Conservation (phyloP, 2,888 invertebrate genomes). For the Sinhomidia bicolor region DNA sequence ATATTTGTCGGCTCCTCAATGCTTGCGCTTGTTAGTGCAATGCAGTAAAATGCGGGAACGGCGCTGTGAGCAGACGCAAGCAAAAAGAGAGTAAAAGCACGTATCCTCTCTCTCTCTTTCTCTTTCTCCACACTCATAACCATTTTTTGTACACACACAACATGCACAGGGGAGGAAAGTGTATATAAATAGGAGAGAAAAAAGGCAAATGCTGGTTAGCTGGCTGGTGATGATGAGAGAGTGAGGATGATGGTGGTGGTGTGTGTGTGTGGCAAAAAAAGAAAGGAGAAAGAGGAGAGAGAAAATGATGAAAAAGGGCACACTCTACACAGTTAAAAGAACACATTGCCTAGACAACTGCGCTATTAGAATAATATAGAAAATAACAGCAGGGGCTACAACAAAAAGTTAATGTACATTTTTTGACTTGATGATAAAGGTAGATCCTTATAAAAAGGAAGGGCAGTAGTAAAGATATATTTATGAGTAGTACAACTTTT, state of each 20-base stretch:
- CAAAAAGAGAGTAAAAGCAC: slow-evolving; percentile 49
- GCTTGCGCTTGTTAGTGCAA: slow-evolving; percentile 78
- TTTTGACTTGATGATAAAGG: too few relatives aligned
- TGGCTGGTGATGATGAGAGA: slow-evolving; percentile 11
- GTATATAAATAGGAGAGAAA: neutral
- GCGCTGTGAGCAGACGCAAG: slow-evolving; percentile 78
- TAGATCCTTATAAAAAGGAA: too few relatives aligned
- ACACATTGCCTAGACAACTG: neutral
- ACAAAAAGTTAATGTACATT: neutral
- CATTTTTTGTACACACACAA: neutral
- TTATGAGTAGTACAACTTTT: too few relatives aligned
- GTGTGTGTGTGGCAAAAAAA: too few relatives aligned
- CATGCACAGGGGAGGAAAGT: neutral
- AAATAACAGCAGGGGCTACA: neutral
- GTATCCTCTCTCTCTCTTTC: neutral
- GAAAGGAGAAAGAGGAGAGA: too few relatives aligned
- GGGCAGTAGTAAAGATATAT: too few relatives aligned
- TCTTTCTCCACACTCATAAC: neutral
- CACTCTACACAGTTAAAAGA: neutral
- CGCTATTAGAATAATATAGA: neutral
- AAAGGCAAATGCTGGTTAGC: slow-evolving; percentile 21
- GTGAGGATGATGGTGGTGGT: neutral
- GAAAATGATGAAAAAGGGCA: slow-evolving; percentile 37
- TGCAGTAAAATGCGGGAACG: slow-evolving; percentile 79
- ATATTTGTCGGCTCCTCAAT: slow-evolving; percentile 67